phyloP scores from a whole-genome alignment of 2,113 vertebrate species.

The Lichenostomus cassidix region DNA sequence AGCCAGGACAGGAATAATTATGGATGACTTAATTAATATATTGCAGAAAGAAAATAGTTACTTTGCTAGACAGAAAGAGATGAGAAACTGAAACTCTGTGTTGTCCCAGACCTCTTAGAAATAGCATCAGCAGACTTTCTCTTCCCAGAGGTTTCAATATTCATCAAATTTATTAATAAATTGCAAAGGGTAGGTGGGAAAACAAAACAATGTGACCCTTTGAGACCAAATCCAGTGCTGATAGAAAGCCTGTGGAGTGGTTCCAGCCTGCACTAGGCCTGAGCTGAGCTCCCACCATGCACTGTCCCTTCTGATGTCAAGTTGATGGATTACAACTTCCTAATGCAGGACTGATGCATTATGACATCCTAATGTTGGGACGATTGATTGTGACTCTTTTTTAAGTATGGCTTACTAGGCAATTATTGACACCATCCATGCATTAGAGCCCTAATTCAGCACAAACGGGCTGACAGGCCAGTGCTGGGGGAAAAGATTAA shows the following conservation, averaged over 20 bases:
- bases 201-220: neutral
- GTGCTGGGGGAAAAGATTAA: constrained; percentile 36
- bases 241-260: neutral
- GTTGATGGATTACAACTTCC: constrained; percentile 57
- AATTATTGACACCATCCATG: constrained; percentile 43
- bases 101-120: neutral
- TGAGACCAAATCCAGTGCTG: neutral
- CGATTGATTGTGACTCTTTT: constrained; percentile 66
- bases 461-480: constrained; percentile 23
- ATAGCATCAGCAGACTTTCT: neutral
- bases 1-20: neutral
- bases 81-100: neutral
- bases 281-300: constrained; percentile 12
- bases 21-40: neutral
- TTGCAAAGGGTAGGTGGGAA: neutral
- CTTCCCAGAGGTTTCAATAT: neutral
- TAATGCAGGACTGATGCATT: constrained; percentile 58
- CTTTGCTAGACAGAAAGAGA: neutral
- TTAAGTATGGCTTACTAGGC: constrained; percentile 64
- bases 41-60: neutral
- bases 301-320: constrained; percentile 36
- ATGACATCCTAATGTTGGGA: constrained; percentile 64
- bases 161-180: neutral
- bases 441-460: constrained; percentile 49
- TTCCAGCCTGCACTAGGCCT: neutral